Evolutionary conservation across 1,140 invertebrate genomes (phyloP), one percentile per base, ranked within the genome.

Genomic region (Ostrea denselamellosa): DNA sequence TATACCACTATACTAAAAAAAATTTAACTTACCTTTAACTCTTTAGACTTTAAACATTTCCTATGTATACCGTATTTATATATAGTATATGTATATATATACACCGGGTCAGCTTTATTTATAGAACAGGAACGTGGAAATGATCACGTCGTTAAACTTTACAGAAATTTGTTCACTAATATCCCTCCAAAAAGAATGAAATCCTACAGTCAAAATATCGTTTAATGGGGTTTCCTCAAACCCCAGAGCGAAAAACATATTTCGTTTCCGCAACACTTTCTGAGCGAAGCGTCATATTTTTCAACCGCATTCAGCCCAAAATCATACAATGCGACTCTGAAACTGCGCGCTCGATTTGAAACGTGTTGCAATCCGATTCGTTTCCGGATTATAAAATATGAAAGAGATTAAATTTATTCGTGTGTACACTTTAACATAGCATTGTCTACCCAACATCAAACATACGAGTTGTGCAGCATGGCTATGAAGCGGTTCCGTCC

Each of bases 351-450:
- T 34, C 68, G 68, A 77, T 28, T 77, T 77, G 10, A 77, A 77
- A 77, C 68, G 68, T 77, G 68, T 77, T 77, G 28, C 68, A 28
- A 77, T 77, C 22, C 68, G 68, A 77, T 77, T 77, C 68, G 68
- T 12, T 34, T 77, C 28, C 68, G 68, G 68, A 77, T 77, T 77
- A 77, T 77, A 77, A 77, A 44, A 28, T 34, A 77, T 77, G 68
- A 77, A 77, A 77, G 68, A 77, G 68, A 77, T 77, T 77, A 77
- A 77, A 77, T 17, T 77, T 77, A 77, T 77, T 77, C 68, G 68
- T 34, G 68, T 77, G 68, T 77, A 77, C 28, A 77, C 68, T 77
- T 25, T 25, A 77, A 77, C 25, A 34, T 77, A 77, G 68, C 12
- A 4, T 25, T 34, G 68, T 25, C 68, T 83, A 22, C n/a, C n/a